Percentiles rank a stretch among this genome's conserved stretches.
These are phyloP conservation scores for Andrena dorsata DNA, from an alignment of 2,888 invertebrate genomes.

Conservation along the genomic window DNA sequence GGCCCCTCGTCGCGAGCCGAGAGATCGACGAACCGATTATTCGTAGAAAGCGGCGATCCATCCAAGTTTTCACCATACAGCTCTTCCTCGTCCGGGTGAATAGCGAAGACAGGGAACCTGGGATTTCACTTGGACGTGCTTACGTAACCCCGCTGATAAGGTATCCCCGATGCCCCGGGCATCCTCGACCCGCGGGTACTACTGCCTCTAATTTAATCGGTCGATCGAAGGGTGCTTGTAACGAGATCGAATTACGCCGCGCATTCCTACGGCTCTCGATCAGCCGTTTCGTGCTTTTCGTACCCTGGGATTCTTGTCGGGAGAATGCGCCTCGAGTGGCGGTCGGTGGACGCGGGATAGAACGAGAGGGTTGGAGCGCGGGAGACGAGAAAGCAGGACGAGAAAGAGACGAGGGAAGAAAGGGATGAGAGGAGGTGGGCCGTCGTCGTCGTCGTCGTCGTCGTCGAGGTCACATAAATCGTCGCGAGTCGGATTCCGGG, in stretches of 20 bases:
- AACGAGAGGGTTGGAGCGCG: slow-evolving; percentile 41
- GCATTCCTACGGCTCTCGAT: slow-evolving; percentile 21
- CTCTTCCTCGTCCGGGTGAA: neutral
- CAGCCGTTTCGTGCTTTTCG: slow-evolving; percentile 58
- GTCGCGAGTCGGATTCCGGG: slow-evolving; percentile 83
- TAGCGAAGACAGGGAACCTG: neutral
- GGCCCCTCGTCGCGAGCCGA: neutral
- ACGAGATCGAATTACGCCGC: slow-evolving; percentile 40
- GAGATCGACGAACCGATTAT: slow-evolving; percentile 4
- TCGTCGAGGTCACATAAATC: slow-evolving; percentile 82
- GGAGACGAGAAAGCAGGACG: slow-evolving; percentile 50
- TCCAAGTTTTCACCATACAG: neutral
- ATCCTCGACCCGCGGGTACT: neutral
- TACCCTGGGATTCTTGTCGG: slow-evolving; percentile 60
- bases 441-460: slow-evolving; percentile 71
- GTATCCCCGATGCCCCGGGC: neutral
- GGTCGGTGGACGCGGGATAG: slow-evolving; percentile 34
- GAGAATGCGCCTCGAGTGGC: slow-evolving; percentile 62
- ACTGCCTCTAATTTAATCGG: neutral
- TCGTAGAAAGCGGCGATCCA: slow-evolving; percentile 8
- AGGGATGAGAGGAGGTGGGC: slow-evolving; percentile 57
- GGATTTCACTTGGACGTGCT: neutral
- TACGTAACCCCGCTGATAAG: slow-evolving; percentile 9
- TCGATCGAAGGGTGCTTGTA: slow-evolving; percentile 34
- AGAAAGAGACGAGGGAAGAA: slow-evolving; percentile 43